phyloP scores from a whole-genome alignment of 2,888 invertebrate genomes.

The Thymelicus sylvestris region DNA sequence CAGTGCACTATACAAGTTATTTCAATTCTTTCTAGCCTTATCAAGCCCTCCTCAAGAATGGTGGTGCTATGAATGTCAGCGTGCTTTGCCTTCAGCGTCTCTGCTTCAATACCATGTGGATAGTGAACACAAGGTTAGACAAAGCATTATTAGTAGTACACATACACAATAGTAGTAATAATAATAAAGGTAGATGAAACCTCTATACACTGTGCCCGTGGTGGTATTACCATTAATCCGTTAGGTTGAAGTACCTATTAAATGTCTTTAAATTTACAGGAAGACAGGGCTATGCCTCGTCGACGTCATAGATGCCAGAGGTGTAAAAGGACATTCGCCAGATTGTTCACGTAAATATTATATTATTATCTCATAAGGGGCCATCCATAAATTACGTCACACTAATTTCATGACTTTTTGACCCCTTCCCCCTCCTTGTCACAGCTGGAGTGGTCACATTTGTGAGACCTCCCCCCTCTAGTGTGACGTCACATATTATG shows the following conservation, averaged over 20 bases:
- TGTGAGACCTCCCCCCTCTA: too few relatives aligned
- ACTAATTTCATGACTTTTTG: too few relatives aligned
- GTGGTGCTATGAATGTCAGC: conserved; percentile 62
- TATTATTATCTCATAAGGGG: background rate
- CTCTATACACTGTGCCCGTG: too few relatives aligned
- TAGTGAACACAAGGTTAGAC: conserved; percentile 53
- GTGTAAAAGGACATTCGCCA: conserved; percentile 56
- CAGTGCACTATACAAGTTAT: background rate
- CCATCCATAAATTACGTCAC: too few relatives aligned
- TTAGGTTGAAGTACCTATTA: too few relatives aligned
- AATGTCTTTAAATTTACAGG: conserved; percentile 40
- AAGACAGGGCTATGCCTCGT: conserved; percentile 38
- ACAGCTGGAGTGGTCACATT: too few relatives aligned
- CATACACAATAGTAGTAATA: too few relatives aligned
- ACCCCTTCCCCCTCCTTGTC: too few relatives aligned
- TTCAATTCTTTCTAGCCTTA: conserved; percentile 44
- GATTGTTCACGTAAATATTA: conserved; percentile 60
- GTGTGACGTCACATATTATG: too few relatives aligned
- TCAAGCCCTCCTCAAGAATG: conserved; percentile 48
- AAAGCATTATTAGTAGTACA: too few relatives aligned
- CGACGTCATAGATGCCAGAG: conserved; percentile 56
- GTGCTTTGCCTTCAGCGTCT: conserved; percentile 49
- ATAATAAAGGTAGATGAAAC: too few relatives aligned
- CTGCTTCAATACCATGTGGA: conserved; percentile 55
- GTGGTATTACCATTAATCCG: too few relatives aligned